A percentile compares a stretch with the other conserved stretches of the same genome.
Evolutionary conservation across 2,113 vertebrate species (phyloP).

Genomic region (Pygoscelis antarcticus): DNA sequence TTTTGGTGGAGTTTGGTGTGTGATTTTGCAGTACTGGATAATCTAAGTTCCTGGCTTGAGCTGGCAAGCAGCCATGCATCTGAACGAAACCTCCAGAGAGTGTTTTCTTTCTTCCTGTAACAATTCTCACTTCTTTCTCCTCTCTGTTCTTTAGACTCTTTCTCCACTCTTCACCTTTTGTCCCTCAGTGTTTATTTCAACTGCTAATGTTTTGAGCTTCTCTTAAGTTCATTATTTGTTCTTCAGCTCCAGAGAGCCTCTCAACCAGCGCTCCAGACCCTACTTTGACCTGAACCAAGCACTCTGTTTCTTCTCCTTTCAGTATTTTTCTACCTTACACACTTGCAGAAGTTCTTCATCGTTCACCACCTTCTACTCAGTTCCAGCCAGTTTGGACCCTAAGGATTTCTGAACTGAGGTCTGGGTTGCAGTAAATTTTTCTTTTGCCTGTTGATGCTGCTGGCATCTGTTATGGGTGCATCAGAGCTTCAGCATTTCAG

Average conservation of each 20-base stretch:
- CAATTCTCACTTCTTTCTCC: neutral
- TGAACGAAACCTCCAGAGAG: neutral
- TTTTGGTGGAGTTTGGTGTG: neutral
- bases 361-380: neutral
- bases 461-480: neutral
- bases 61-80: neutral
- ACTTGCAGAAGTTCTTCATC: neutral
- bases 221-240: neutral
- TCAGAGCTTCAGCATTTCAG: neutral
- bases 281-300: neutral
- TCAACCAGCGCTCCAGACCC: accelerated
- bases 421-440: neutral
- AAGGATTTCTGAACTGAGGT: neutral
- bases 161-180: neutral
- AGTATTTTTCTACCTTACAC: neutral
- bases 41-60: neutral
- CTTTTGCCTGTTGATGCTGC: neutral
- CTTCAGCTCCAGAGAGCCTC: neutral
- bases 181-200: neutral
- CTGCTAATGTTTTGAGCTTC: neutral
- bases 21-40: neutral
- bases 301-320: neutral
- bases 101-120: neutral
- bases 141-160: neutral
- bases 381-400: neutral